These are phyloP conservation scores for Genyomyrus donnyi DNA, from an alignment of 2,113 vertebrate species.

Conservation along the genomic window DNA sequence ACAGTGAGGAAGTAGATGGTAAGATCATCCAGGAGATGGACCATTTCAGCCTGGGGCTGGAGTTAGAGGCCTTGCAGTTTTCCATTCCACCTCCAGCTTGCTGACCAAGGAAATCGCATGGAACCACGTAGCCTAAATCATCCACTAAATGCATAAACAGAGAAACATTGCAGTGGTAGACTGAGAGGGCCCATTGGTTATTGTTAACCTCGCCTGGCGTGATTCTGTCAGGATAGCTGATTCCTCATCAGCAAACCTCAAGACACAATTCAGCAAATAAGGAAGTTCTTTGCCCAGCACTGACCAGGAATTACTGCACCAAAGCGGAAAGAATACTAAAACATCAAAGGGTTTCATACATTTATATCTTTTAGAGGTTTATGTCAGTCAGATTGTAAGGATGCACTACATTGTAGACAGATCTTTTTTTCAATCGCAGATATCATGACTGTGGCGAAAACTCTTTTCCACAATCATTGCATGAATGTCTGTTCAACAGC, in stretches of 20 bases:
- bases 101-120: not conserved
- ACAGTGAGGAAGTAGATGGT: not conserved
- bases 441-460: not conserved
- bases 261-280: not conserved
- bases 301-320: not conserved
- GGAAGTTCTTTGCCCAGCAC: not conserved
- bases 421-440: too few relatives aligned
- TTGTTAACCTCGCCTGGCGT: not conserved
- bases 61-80: not conserved
- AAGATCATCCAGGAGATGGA: not conserved
- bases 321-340: not conserved
- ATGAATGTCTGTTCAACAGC: not conserved
- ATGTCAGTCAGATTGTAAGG: not conserved
- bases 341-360: not conserved
- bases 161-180: not conserved
- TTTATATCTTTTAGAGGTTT: not conserved
- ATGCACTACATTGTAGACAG: not conserved
- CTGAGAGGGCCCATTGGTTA: not conserved
- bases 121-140: not conserved
- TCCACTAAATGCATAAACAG: not conserved
- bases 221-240: not conserved
- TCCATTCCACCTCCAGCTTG: not conserved
- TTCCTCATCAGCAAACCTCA: not conserved
- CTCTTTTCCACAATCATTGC: not conserved
- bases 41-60: not conserved